Percentiles rank a stretch among this genome's conserved stretches.
phyloP scores from a whole-genome alignment of 2,888 invertebrate species.

The Pyrrhia umbra region DNA sequence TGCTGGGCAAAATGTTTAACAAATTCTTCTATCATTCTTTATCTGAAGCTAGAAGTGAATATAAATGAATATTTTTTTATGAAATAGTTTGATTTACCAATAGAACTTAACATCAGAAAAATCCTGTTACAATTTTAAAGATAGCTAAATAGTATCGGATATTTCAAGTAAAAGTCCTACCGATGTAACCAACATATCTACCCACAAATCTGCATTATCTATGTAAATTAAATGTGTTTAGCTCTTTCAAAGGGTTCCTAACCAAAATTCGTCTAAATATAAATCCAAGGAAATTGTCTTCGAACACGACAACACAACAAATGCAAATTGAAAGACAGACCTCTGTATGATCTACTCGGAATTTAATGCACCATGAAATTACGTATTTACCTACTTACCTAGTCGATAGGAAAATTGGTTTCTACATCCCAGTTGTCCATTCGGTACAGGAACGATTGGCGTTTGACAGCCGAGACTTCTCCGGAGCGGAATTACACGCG shows the following conservation, averaged over 20 bases:
- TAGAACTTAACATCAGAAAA: too few relatives aligned
- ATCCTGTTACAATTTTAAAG: not conserved
- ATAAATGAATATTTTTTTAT: too few relatives aligned
- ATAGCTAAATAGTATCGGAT: not conserved
- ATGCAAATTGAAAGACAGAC: slow-evolving; percentile 72
- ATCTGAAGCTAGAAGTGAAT: too few relatives aligned
- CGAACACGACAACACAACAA: slow-evolving; percentile 67
- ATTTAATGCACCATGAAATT: slow-evolving; percentile 87
- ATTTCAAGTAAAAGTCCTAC: not conserved
- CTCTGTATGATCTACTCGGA: slow-evolving; percentile 79
- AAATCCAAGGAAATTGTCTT: slow-evolving; percentile 62
- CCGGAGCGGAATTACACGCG: slow-evolving; percentile 33
- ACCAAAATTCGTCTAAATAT: slow-evolving; percentile 56
- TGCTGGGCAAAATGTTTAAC: too few relatives aligned
- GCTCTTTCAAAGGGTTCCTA: slow-evolving; percentile 55
- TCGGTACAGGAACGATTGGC: slow-evolving; percentile 79
- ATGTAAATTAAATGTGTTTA: slow-evolving; percentile 63
- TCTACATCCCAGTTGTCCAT: slow-evolving; percentile 81
- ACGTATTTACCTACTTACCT: slow-evolving; percentile 88
- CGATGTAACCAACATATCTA: slow-evolving; percentile 34
- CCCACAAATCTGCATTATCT: slow-evolving; percentile 57
- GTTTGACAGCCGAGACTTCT: slow-evolving; percentile 74
- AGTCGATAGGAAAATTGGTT: slow-evolving; percentile 87
- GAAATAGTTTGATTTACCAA: too few relatives aligned
- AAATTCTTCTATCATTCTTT: too few relatives aligned